These are phyloP conservation scores for Helogale parvula DNA, from an alignment of 2,113 vertebrate species.

Conservation along the genomic window DNA sequence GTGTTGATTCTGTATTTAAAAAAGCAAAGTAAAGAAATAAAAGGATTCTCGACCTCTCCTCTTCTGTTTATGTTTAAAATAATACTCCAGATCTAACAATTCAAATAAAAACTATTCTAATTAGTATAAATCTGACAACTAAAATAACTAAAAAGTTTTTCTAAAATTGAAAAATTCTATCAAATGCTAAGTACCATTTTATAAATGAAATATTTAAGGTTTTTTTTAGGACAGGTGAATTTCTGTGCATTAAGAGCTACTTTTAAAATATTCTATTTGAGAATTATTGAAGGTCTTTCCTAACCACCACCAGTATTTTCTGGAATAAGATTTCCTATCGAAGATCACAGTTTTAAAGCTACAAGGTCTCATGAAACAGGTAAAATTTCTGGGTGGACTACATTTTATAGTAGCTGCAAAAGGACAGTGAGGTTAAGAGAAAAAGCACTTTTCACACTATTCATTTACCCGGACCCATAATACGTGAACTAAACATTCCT, in stretches of 20 bases:
- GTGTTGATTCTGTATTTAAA: constrained; percentile 3
- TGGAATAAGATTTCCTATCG: background rate
- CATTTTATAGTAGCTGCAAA: background rate
- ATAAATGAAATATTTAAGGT: background rate
- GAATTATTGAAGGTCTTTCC: constrained; percentile 4
- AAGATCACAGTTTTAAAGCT: background rate
- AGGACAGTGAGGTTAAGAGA: background rate
- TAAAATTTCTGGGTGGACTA: background rate
- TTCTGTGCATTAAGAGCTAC: background rate
- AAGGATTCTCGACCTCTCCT: background rate
- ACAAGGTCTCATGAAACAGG: background rate
- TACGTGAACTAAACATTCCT: background rate
- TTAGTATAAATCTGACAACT: background rate
- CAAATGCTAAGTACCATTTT: background rate
- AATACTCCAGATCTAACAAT: constrained; percentile 10
- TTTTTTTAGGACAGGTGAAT: background rate
- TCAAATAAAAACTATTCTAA: background rate
- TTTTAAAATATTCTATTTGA: constrained; percentile 45
- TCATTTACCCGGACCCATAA: background rate
- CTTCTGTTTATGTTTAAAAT: background rate
- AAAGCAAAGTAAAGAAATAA: constrained; percentile 32
- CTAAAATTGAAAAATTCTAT: constrained; percentile 20
- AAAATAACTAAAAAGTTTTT: constrained; percentile 27
- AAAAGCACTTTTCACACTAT: background rate
- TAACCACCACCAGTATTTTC: background rate